These are phyloP conservation scores for Esox lucius DNA, from an alignment of 2,797 vertebrate genomes.

Conservation along the genomic window DNA sequence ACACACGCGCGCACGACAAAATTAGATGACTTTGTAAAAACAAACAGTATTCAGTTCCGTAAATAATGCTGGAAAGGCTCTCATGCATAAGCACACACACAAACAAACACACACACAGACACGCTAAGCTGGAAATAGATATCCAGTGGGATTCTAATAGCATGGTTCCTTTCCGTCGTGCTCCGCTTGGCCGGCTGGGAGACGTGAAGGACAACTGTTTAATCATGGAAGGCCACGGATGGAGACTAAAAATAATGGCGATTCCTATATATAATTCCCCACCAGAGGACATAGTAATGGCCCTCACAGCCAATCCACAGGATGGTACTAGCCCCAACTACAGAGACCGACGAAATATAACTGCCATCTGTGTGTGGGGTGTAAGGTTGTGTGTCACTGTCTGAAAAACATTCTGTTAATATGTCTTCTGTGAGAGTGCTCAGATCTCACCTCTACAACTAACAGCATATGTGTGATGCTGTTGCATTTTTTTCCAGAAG, in stretches of 20 bases:
- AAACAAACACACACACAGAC: neutral
- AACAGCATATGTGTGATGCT: neutral
- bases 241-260: slow-evolving; percentile 10
- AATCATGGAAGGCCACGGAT: slow-evolving; percentile 15
- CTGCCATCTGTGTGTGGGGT: slow-evolving; percentile 31
- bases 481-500: neutral
- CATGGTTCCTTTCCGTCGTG: slow-evolving; percentile 7
- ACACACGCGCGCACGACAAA: neutral
- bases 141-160: neutral
- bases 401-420: neutral
- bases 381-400: slow-evolving; percentile 4
- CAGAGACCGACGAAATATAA: slow-evolving; percentile 33
- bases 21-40: too few species aligned
- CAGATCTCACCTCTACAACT: neutral
- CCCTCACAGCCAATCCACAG: slow-evolving; percentile 7
- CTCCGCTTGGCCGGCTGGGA: slow-evolving; percentile 12
- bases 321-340: slow-evolving; percentile 24
- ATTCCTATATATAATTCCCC: slow-evolving; percentile 20
- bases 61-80: too few species aligned
- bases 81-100: neutral
- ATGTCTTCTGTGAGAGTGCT: neutral
- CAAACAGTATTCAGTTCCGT: too few species aligned
- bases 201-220: slow-evolving; percentile 22
- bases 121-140: neutral
- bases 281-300: too few species aligned